Evolutionary conservation across 2,888 invertebrate genomes (phyloP).

Genomic region (Campoletis raptor): DNA sequence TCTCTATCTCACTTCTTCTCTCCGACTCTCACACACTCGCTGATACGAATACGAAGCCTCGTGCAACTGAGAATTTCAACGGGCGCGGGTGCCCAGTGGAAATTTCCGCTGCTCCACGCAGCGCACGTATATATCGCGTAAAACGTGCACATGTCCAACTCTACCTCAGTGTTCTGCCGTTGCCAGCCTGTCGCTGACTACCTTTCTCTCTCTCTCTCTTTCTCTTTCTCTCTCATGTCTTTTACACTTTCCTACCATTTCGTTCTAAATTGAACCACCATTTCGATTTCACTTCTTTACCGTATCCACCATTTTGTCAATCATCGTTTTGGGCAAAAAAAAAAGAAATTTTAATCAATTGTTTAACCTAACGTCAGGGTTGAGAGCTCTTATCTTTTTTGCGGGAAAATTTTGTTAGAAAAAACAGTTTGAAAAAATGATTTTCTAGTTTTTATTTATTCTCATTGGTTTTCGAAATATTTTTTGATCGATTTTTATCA

Average conservation of each 20-base stretch:
- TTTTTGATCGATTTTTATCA: background rate
- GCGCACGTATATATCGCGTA: conserved; percentile 57
- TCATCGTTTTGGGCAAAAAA: background rate
- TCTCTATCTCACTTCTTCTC: conserved; percentile 21
- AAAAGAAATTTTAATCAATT: background rate
- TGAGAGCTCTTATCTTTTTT: background rate
- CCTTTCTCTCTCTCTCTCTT: conserved; percentile 40
- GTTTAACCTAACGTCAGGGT: background rate
- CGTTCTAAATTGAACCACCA: conserved; percentile 15
- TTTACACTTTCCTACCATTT: background rate
- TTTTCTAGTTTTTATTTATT: background rate
- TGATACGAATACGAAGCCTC: conserved; percentile 40
- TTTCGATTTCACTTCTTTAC: background rate
- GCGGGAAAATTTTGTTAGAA: background rate
- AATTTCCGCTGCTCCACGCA: conserved; percentile 74
- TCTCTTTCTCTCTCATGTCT: conserved; percentile 15
- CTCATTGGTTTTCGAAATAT: background rate
- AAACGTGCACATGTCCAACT: conserved; percentile 64
- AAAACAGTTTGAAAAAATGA: background rate
- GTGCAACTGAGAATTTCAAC: conserved; percentile 58
- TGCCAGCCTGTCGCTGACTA: conserved; percentile 53
- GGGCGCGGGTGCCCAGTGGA: conserved; percentile 72
- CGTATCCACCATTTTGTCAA: background rate
- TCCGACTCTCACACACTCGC: conserved; percentile 12
- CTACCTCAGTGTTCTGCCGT: conserved; percentile 30